These are phyloP conservation scores for Cardiocondyla obscurior DNA, from an alignment of 1,140 invertebrate species.

Conservation along the genomic window DNA sequence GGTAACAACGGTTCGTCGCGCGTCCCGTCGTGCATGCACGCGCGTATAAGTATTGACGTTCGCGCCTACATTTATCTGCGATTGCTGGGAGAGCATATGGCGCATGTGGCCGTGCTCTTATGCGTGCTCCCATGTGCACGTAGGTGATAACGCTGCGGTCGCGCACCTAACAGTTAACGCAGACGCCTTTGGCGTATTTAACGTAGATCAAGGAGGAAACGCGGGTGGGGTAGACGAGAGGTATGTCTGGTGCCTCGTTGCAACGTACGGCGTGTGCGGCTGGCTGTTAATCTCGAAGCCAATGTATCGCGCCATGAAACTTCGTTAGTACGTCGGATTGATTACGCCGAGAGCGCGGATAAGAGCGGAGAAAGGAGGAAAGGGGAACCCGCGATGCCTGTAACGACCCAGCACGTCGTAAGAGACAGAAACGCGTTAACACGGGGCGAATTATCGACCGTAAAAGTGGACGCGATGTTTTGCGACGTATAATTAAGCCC, in stretches of 20 bases:
- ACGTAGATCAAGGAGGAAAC: background rate
- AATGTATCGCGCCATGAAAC: slow-evolving; percentile 48
- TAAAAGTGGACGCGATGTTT: slow-evolving; percentile 37
- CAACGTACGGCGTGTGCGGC: background rate
- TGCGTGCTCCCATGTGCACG: background rate
- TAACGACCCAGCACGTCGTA: slow-evolving; percentile 28
- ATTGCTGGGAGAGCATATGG: slow-evolving; percentile 13
- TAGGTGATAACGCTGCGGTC: slow-evolving; percentile 59
- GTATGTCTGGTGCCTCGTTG: background rate
- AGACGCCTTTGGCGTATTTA: slow-evolving; percentile 23
- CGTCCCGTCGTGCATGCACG: background rate
- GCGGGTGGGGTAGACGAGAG: background rate
- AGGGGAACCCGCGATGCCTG: background rate
- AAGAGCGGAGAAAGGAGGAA: background rate
- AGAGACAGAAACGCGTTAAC: slow-evolving; percentile 27
- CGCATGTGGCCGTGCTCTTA: slow-evolving; percentile 10
- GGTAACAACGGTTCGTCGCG: slow-evolving; percentile 40
- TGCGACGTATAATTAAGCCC: slow-evolving; percentile 36
- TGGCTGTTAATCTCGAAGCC: slow-evolving; percentile 22
- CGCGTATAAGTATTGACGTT: background rate
- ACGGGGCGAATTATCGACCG: slow-evolving; percentile 25
- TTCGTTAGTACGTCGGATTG: slow-evolving; percentile 61
- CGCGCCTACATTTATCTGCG: slow-evolving; percentile 26
- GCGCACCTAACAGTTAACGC: slow-evolving; percentile 34
- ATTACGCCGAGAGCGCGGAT: slow-evolving; percentile 30